Percentiles rank a stretch among this genome's conserved stretches.
Conservation (phyloP, 1,140 invertebrate species). For the Drosophila cardini region DNA sequence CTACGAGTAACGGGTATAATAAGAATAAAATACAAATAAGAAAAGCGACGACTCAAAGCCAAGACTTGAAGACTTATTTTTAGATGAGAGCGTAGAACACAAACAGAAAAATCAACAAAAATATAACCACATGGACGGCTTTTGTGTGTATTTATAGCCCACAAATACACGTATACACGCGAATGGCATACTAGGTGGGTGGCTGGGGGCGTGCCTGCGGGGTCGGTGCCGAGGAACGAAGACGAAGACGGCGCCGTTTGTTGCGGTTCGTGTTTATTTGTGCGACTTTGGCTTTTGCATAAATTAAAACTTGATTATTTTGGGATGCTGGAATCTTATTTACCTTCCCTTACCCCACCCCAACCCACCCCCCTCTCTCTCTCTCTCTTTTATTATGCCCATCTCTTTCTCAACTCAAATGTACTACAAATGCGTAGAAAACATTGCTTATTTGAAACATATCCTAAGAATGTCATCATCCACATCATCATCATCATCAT, state of each 20-base stretch:
- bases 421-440: constrained; percentile 11
- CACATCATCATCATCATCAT: background rate
- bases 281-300: constrained; percentile 39
- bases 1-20: too few species aligned
- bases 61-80: constrained; percentile 31
- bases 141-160: constrained; percentile 44
- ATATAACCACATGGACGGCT: constrained; percentile 53
- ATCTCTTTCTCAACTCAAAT: background rate
- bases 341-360: too few species aligned
- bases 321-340: constrained; percentile 10
- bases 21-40: background rate
- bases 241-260: constrained; percentile 2
- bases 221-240: background rate
- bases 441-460: background rate
- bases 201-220: constrained; percentile 25
- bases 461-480: constrained; percentile 19
- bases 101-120: constrained; percentile 30
- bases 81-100: constrained; percentile 28
- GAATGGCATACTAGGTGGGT: constrained; percentile 21
- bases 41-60: constrained; percentile 4
- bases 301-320: constrained; percentile 43
- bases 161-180: constrained; percentile 11
- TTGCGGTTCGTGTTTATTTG: constrained; percentile 27
- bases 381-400: background rate
- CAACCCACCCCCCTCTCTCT: background rate